Conservation (phyloP, 1,140 invertebrate genomes). For the Carposina sasakii region DNA sequence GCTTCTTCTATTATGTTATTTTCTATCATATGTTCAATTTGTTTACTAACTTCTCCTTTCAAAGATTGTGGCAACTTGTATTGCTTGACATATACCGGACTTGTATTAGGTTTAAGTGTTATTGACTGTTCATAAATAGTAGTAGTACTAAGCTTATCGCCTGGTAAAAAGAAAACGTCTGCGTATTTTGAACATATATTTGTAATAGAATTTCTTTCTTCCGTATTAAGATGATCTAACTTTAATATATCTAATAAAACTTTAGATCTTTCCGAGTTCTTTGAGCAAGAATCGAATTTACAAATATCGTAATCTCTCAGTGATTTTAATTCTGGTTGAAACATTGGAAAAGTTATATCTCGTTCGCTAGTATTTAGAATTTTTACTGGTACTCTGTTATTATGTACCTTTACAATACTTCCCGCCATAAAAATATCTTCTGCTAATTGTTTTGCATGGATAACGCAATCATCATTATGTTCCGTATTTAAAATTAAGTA, state of each 20-base stretch:
- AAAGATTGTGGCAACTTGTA: not conserved
- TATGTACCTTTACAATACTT: not conserved
- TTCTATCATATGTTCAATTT: not conserved
- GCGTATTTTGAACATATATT: not conserved
- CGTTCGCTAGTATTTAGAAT: not conserved
- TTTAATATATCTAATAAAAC: not conserved
- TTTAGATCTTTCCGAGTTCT: not conserved
- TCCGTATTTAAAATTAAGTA: not conserved
- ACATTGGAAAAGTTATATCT: not conserved
- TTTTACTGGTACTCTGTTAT: not conserved
- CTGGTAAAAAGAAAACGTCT: slow-evolving; percentile 1
- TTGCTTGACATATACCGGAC: not conserved
- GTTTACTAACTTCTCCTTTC: not conserved
- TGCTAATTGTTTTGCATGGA: not conserved
- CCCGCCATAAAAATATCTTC: not conserved
- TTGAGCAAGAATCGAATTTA: not conserved
- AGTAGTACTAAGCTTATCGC: not conserved
- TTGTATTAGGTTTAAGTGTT: not conserved
- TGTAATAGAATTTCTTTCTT: not conserved
- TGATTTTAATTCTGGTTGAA: not conserved
- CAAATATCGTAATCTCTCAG: not conserved
- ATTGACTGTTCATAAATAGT: not conserved
- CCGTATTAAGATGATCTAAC: not conserved
- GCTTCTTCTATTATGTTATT: not conserved
- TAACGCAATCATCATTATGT: not conserved